These are phyloP conservation scores for Otus scops DNA, from an alignment of 2,797 vertebrate species.

Conservation along the genomic window DNA sequence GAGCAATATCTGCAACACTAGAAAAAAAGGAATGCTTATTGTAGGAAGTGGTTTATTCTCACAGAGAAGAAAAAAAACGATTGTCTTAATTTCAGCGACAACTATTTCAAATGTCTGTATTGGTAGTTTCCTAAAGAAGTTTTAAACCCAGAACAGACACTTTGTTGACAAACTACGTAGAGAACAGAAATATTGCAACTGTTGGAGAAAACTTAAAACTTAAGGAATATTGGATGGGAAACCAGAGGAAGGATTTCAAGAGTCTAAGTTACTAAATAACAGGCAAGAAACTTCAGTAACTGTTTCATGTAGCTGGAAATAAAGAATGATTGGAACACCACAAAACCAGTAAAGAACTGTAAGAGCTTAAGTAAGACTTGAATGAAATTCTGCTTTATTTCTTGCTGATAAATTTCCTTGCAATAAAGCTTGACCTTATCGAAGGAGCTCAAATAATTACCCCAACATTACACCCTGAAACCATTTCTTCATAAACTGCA, in stretches of 20 bases:
- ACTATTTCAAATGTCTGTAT: not conserved
- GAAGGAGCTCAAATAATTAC: not conserved
- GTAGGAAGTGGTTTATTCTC: not conserved
- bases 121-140: not conserved
- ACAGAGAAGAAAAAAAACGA: fast-evolving
- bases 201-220: not conserved
- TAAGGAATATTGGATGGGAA: not conserved
- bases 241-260: not conserved
- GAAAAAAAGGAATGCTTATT: not conserved
- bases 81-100: not conserved
- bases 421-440: not conserved
- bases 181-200: not conserved
- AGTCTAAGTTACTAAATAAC: not conserved
- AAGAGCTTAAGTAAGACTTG: not conserved
- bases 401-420: not conserved
- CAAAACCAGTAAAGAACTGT: not conserved
- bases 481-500: not conserved
- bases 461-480: not conserved
- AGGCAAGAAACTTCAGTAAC: not conserved
- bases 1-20: not conserved
- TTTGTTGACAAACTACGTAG: not conserved
- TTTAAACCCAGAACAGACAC: not conserved
- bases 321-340: not conserved
- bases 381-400: not conserved
- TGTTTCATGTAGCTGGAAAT: not conserved